Evolutionary conservation across 2,888 invertebrate species (phyloP).

Genomic region (Lasioglossum morio): DNA sequence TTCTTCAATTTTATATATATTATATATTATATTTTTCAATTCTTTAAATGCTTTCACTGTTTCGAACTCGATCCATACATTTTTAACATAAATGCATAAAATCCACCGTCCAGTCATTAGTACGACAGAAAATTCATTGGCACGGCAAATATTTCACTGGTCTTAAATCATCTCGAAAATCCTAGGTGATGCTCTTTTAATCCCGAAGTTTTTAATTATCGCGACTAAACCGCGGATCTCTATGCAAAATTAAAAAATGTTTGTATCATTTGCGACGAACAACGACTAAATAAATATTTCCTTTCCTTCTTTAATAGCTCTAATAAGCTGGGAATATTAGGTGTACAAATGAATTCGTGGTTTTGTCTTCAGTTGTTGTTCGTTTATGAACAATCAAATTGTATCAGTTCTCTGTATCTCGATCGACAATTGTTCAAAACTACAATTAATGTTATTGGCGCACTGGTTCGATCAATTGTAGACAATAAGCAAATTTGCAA

Average conservation of each 20-base stretch:
- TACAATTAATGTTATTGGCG: no score
- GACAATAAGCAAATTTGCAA: no score
- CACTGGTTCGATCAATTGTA: no score
- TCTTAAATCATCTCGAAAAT: not conserved
- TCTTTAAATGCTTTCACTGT: no score
- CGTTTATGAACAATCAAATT: not conserved
- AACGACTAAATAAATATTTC: not conserved
- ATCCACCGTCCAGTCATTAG: constrained; percentile 11
- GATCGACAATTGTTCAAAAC: no score
- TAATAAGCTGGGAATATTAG: not conserved
- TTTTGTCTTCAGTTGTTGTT: not conserved
- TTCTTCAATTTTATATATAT: no score
- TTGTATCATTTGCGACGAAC: not conserved
- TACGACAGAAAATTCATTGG: not conserved
- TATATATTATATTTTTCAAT: no score
- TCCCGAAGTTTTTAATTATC: not conserved
- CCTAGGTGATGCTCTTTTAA: not conserved
- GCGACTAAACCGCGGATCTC: not conserved
- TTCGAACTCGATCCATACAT: not conserved
- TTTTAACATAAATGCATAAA: not conserved
- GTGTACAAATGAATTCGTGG: not conserved
- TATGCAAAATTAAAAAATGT: not conserved
- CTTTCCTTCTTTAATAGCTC: not conserved
- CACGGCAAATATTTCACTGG: not conserved
- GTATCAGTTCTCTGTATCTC: no score